A percentile compares a stretch with the other conserved stretches of the same genome.
Evolutionary conservation across 2,888 invertebrate species (phyloP).

Genomic region (Ophion obscuratus): DNA sequence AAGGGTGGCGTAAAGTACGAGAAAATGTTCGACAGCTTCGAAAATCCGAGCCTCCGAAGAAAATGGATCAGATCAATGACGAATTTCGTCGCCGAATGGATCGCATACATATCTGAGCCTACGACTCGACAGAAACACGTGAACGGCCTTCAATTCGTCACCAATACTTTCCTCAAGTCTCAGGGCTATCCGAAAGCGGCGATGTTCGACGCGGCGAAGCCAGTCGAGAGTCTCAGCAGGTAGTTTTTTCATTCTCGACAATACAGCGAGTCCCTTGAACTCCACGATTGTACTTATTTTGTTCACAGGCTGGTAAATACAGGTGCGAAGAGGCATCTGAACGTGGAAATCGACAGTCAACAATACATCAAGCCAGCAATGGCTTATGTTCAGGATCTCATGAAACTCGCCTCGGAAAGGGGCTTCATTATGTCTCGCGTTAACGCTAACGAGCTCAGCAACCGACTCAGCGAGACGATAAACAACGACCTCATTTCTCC

Average conservation of each 20-base stretch:
- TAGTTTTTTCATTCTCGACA: conserved; percentile 33
- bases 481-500: conserved; percentile 94
- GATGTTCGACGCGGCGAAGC: conserved; percentile 88
- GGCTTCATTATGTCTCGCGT: conserved; percentile 88
- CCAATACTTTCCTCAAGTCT: conserved; percentile 90
- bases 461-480: conserved; percentile 91
- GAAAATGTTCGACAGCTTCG: conserved; percentile 90
- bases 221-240: conserved; percentile 89
- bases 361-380: conserved; percentile 91
- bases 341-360: conserved; percentile 89
- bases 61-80: conserved; percentile 93
- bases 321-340: conserved; percentile 89
- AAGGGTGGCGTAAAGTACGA: conserved; percentile 90
- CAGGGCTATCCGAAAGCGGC: conserved; percentile 91
- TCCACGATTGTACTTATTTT: background rate
- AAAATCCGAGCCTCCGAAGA: conserved; percentile 91
- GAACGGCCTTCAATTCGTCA: conserved; percentile 88
- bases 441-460: conserved; percentile 90
- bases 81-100: conserved; percentile 90
- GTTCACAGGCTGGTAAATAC: conserved; percentile 87
- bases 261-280: background rate
- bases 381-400: conserved; percentile 89
- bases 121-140: conserved; percentile 91
- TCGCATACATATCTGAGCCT: conserved; percentile 91
- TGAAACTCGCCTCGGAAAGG: conserved; percentile 89